Conservation (phyloP, 2,797 vertebrate genomes). For the Okamejei kenojei region DNA sequence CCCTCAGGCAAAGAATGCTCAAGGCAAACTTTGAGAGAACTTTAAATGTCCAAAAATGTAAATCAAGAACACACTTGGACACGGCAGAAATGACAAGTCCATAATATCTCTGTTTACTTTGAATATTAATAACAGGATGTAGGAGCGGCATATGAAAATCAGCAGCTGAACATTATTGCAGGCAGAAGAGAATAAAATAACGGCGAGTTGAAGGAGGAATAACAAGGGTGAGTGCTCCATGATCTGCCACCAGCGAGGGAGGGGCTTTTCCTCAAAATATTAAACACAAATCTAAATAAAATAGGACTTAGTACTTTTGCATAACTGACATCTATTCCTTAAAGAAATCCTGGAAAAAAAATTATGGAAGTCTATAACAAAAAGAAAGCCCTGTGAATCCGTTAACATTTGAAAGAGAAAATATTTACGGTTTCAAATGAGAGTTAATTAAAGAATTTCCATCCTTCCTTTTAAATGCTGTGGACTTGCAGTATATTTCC, state of each 20-base stretch:
- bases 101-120: neutral
- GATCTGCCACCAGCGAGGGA: too few species aligned
- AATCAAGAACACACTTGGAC: neutral
- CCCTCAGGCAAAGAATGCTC: neutral
- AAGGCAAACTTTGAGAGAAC: neutral
- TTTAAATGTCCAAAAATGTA: neutral
- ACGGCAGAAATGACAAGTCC: neutral
- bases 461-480: neutral
- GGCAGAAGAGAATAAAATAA: neutral
- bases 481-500: neutral
- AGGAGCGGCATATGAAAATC: neutral
- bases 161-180: neutral
- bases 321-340: neutral
- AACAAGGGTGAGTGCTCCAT: neutral
- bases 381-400: neutral
- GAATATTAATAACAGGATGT: neutral
- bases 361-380: neutral
- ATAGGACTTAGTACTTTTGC: neutral
- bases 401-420: constrained; percentile 24
- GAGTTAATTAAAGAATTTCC: neutral
- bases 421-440: constrained; percentile 8
- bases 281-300: neutral
- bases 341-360: neutral
- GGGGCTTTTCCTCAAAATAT: neutral
- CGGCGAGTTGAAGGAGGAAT: neutral